phyloP scores from a whole-genome alignment of 1,140 invertebrate species.

The Trichomalopsis sarcophagae region DNA sequence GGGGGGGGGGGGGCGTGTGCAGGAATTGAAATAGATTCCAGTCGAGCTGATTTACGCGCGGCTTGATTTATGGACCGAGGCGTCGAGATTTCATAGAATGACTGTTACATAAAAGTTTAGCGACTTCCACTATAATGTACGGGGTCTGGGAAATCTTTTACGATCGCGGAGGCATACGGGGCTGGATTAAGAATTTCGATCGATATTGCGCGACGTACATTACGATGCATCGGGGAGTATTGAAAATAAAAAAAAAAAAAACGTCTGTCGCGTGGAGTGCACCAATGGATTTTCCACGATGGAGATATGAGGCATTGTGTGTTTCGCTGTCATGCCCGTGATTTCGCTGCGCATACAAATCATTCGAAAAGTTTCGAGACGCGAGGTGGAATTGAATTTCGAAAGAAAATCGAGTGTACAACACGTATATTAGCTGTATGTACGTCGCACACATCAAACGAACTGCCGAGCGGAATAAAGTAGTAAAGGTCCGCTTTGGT shows the following conservation, averaged over 20 bases:
- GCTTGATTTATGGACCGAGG: conserved; percentile 23
- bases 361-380: too few species aligned
- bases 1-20: neutral
- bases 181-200: neutral
- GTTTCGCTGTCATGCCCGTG: too few species aligned
- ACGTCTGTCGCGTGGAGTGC: too few species aligned
- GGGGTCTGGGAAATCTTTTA: neutral
- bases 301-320: too few species aligned
- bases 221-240: neutral
- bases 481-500: conserved; percentile 19
- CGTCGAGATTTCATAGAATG: neutral
- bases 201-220: neutral
- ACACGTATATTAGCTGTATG: neutral
- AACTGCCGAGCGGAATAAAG: neutral
- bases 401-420: neutral
- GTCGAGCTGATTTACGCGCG: conserved; percentile 35
- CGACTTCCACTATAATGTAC: neutral
- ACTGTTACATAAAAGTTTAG: neutral
- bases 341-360: too few species aligned
- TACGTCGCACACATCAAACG: neutral
- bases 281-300: too few species aligned
- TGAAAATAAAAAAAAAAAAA: too few species aligned
- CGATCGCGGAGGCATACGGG: neutral
- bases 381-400: too few species aligned
- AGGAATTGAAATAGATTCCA: conserved; percentile 18